A percentile compares a stretch with the other conserved stretches of the same genome.
Conservation (phyloP, 2,888 invertebrate species). For the Oxystoma pomonae region DNA sequence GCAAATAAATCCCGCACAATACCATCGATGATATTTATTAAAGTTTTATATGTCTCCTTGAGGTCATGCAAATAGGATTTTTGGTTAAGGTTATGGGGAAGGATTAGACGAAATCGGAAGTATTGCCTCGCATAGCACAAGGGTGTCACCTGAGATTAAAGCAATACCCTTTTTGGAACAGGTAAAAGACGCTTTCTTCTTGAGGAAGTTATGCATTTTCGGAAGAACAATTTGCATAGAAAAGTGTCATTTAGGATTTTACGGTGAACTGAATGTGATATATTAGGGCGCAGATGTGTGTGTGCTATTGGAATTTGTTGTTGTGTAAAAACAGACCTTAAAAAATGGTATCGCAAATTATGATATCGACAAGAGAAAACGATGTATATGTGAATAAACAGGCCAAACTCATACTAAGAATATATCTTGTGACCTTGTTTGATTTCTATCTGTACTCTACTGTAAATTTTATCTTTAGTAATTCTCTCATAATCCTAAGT, state of each 20-base stretch:
- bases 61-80: conserved; percentile 1
- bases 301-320: not conserved
- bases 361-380: not conserved
- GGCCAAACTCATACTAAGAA: too few species aligned
- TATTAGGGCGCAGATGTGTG: not conserved
- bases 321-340: not conserved
- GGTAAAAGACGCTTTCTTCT: not conserved
- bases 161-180: not conserved
- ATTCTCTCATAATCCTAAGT: too few species aligned
- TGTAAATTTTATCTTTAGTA: too few species aligned
- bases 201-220: not conserved
- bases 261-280: not conserved
- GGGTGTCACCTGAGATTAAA: not conserved
- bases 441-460: too few species aligned
- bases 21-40: conserved; percentile 2
- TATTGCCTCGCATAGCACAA: not conserved
- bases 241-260: not conserved
- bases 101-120: not conserved
- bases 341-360: not conserved
- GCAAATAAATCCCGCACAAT: conserved; percentile 18
- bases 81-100: conserved; percentile 2
- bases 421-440: too few species aligned
- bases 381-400: too few species aligned
- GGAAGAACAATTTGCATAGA: not conserved
- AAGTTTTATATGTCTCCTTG: conserved; percentile 4